Evolutionary conservation across 2,888 invertebrate genomes (phyloP).

Genomic region (Onthophagus sagittarius): DNA sequence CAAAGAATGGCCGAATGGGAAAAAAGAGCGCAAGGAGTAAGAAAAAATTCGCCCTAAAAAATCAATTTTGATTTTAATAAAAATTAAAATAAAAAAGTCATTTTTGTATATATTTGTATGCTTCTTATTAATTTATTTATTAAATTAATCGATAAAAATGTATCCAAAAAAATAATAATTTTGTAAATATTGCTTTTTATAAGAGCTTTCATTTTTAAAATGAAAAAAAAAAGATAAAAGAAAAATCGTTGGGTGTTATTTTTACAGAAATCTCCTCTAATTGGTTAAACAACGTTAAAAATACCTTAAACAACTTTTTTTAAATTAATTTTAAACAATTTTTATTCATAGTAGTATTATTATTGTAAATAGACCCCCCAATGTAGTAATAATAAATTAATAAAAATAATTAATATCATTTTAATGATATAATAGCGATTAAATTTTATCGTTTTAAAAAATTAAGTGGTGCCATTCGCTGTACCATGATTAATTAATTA

Average conservation of each 20-base stretch:
- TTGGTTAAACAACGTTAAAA: not conserved
- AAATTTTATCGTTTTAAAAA: too few species aligned
- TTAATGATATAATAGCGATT: too few species aligned
- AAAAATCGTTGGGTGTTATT: not conserved
- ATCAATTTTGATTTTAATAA: too few species aligned
- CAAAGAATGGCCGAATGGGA: slow-evolving; percentile 77
- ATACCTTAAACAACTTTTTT: not conserved
- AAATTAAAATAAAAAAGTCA: too few species aligned
- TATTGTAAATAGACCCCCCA: not conserved
- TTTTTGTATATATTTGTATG: not conserved
- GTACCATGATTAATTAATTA: not conserved
- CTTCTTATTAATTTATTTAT: not conserved
- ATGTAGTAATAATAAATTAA: too few species aligned
- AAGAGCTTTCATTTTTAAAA: not conserved
- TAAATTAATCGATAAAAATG: not conserved
- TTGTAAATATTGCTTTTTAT: not conserved
- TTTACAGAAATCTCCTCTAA: not conserved
- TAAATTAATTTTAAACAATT: not conserved
- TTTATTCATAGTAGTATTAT: not conserved
- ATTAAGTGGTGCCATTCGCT: not conserved
- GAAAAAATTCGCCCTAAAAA: not conserved
- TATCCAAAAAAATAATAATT: too few species aligned
- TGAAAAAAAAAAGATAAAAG: not conserved
- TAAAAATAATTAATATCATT: too few species aligned
- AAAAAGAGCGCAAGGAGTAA: slow-evolving; percentile 60